Conservation (phyloP, 2,113 vertebrate genomes). For the Sterna hirundo region DNA sequence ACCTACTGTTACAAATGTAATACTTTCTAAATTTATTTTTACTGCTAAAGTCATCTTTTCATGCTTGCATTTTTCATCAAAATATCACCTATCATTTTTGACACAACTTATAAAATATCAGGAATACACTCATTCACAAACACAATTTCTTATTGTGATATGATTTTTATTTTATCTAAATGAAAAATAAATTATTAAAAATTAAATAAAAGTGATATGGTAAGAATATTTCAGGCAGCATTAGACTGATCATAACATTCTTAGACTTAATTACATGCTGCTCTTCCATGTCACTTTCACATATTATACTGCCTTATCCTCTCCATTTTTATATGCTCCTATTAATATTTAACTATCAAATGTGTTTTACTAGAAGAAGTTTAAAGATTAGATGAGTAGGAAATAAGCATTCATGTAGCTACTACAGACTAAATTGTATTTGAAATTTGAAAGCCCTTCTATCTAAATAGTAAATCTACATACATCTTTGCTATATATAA, state of each 20-base stretch:
- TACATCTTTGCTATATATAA: not conserved
- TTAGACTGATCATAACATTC: conserved; percentile 11
- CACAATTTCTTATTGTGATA: not conserved
- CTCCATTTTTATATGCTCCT: not conserved
- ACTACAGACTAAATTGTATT: not conserved
- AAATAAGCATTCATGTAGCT: conserved; percentile 2
- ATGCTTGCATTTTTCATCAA: conserved; percentile 38
- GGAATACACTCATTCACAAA: not conserved
- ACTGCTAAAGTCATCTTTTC: not conserved
- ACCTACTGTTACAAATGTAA: not conserved
- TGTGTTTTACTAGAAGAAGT: conserved; percentile 32
- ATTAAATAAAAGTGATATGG: conserved; percentile 2
- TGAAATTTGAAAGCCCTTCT: not conserved
- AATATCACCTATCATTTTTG: conserved; percentile 17
- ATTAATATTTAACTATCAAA: conserved; percentile 61
- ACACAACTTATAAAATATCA: not conserved
- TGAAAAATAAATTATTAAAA: conserved; percentile 57
- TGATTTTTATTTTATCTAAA: not conserved
- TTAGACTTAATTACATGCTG: conserved; percentile 35
- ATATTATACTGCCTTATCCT: conserved; percentile 14
- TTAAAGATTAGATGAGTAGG: not conserved
- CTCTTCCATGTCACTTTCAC: conserved; percentile 4
- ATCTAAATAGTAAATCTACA: not conserved
- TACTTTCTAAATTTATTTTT: not conserved
- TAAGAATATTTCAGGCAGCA: conserved; percentile 12